Base-by-base conservation (phyloP, 2,797 vertebrate genomes). In the Antrozous pallidus region DNA sequence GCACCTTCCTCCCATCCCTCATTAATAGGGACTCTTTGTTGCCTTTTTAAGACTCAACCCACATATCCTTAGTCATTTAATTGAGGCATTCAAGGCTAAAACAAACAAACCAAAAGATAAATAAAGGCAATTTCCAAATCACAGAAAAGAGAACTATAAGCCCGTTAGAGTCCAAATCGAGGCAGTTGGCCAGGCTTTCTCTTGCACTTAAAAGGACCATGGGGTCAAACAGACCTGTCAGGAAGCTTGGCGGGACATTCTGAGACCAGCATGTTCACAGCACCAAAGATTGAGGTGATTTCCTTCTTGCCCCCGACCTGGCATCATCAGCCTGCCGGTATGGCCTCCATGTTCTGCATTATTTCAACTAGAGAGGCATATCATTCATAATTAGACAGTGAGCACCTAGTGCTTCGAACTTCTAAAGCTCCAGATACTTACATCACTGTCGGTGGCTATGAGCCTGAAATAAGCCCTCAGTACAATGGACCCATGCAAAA, bases 41-140 rank as follows among this genome's bases (percentile, higher is more conserved):
- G 79, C n/a, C 90, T 87, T 85, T 96, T 96, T 95, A 96, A 92
- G 95, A 94, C 20, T 88, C 47, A 84, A 36, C 63, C 95, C 78
- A 70, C 91, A 92, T 5, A 54, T 12, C 0, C 3, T 95, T 12
- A 22, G 20, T 78, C 85, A 92, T 91, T 96, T 84, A 71, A 65
- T 91, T 87, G 67, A 88, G 84, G 22, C 87, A 94, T 88, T 93
- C 97, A 74, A 3, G 6, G 65, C 42, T 89, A 85, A 86, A 91
- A 83, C 31, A 0, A 93, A 85, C 22, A 51, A 77, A 70, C 63
- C 85, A 51, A 94, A 70, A 96, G 86, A 45, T 74, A 88, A 96
- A 94, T 18, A 17, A 83, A 94, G 81, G 85, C 79, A 93, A 22
- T 88, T 51, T 33, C 65, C 75, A 63, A 88, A 71, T 92, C 38